These are phyloP conservation scores for Limnephilus rhombicus DNA, from an alignment of 2,888 invertebrate species.

Conservation along the genomic window DNA sequence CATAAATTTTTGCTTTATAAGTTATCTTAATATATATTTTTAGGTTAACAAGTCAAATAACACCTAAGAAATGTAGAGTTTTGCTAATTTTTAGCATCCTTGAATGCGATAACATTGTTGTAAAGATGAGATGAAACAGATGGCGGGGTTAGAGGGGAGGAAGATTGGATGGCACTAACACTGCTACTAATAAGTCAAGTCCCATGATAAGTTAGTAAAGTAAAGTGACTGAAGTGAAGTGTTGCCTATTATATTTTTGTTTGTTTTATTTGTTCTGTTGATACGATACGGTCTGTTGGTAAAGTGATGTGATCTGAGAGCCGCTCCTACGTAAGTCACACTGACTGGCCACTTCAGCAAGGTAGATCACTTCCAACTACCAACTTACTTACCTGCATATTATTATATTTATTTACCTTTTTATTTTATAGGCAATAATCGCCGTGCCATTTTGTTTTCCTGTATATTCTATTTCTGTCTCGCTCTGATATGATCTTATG, in stretches of 20 bases:
- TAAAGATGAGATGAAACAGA: background rate
- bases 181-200: background rate
- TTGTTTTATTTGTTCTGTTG: conserved; percentile 64
- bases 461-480: conserved; percentile 65
- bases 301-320: conserved; percentile 65
- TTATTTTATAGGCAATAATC: conserved; percentile 60
- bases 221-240: background rate
- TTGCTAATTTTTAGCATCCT: background rate
- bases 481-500: conserved; percentile 63
- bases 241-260: conserved; percentile 65
- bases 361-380: conserved; percentile 65
- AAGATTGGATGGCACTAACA: too few relatives aligned
- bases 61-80: background rate
- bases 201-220: too few relatives aligned
- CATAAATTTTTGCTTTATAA: background rate
- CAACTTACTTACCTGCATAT: conserved; percentile 66
- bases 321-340: conserved; percentile 63
- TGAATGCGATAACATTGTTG: background rate
- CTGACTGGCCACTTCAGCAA: conserved; percentile 64
- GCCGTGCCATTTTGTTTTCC: conserved; percentile 63
- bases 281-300: conserved; percentile 63
- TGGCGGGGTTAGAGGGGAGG: background rate
- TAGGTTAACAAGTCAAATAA: background rate
- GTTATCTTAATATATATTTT: background rate
- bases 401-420: conserved; percentile 56